Percentiles rank a stretch among this genome's conserved stretches.
These are phyloP conservation scores for Muntiacus reevesi DNA, from an alignment of 2,113 vertebrate genomes.

Conservation along the genomic window DNA sequence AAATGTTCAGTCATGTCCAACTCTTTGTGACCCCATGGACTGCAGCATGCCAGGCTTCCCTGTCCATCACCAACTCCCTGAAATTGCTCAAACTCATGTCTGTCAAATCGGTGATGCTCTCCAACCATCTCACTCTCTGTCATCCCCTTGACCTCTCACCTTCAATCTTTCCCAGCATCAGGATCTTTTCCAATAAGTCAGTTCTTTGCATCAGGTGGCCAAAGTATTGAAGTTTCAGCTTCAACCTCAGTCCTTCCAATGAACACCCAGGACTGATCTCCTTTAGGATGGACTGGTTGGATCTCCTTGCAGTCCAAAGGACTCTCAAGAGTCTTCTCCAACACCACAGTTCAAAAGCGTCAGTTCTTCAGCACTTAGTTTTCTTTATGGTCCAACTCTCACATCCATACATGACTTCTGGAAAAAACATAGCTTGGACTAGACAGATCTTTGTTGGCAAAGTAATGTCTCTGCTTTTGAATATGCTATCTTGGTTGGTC, in stretches of 20 bases:
- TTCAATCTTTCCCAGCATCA: not conserved
- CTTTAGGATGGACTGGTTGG: not conserved
- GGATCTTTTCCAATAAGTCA: not conserved
- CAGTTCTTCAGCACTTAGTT: not conserved
- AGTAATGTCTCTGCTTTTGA: not conserved
- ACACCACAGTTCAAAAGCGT: not conserved
- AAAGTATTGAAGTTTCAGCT: not conserved
- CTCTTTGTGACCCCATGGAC: not conserved
- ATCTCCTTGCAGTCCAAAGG: not conserved
- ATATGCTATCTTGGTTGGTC: not conserved
- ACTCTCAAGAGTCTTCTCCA: not conserved
- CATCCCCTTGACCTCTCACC: not conserved
- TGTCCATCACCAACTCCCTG: not conserved
- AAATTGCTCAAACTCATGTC: not conserved
- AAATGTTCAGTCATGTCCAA: not conserved
- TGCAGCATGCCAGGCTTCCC: not conserved
- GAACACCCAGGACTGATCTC: not conserved
- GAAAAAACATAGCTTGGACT: not conserved
- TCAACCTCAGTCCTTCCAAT: not conserved
- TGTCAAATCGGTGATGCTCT: fast-evolving
- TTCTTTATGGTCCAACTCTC: not conserved
- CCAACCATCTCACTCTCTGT: not conserved
- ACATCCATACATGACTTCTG: not conserved
- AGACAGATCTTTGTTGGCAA: not conserved
- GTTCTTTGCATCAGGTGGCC: not conserved